These are phyloP conservation scores for Habropoda laboriosa DNA, from an alignment of 1,140 invertebrate genomes.

Conservation along the genomic window DNA sequence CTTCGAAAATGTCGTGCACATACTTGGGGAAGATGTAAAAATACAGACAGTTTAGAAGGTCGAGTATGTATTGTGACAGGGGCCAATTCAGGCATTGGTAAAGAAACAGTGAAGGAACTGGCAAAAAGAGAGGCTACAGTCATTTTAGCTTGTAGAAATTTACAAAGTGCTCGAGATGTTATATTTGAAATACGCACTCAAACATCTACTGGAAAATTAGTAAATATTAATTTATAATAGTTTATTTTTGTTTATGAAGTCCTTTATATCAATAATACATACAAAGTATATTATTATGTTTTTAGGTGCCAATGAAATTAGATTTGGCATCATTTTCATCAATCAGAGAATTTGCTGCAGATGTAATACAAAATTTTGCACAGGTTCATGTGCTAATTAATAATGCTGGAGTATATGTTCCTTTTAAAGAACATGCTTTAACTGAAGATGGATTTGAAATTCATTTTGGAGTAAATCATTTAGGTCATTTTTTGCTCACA, in stretches of 20 bases:
- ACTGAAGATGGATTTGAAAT: conserved; percentile 93
- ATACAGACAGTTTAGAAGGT: conserved; percentile 78
- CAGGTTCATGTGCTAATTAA: conserved; percentile 89
- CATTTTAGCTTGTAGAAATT: conserved; percentile 88
- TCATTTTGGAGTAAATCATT: conserved; percentile 90
- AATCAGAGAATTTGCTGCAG: conserved; percentile 86
- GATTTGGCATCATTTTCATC: conserved; percentile 88
- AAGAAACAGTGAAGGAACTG: conserved; percentile 87
- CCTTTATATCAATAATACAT: too few relatives aligned
- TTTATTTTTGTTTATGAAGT: background rate
- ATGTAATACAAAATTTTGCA: conserved; percentile 84
- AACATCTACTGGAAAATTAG: conserved; percentile 84
- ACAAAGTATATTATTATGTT: background rate
- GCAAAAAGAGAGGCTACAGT: conserved; percentile 86
- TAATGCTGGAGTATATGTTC: conserved; percentile 87
- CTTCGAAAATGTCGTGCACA: conserved; percentile 80
- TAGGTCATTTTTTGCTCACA: conserved; percentile 93
- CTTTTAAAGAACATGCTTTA: conserved; percentile 79
- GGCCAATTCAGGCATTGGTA: conserved; percentile 90
- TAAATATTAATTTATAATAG: conserved; percentile 70
- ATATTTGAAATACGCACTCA: conserved; percentile 84
- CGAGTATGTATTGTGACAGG: conserved; percentile 90
- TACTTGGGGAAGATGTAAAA: conserved; percentile 80
- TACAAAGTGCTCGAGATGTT: conserved; percentile 84
- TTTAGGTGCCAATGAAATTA: conserved; percentile 87